These are phyloP conservation scores for Zaprionus vittiger DNA, from an alignment of 1,140 invertebrate genomes.

Conservation along the genomic window DNA sequence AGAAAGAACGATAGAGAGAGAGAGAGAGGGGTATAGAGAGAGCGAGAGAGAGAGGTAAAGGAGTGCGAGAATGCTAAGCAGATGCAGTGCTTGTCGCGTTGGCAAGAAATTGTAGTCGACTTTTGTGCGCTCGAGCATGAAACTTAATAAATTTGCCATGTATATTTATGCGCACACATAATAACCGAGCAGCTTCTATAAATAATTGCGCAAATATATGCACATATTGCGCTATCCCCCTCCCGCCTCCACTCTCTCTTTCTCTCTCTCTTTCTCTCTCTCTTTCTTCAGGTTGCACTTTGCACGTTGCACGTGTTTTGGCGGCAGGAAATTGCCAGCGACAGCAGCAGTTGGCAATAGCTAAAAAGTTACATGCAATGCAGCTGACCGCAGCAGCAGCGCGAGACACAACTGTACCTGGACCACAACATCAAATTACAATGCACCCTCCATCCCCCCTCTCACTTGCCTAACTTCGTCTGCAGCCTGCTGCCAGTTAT, in stretches of 20 bases:
- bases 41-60: neutral
- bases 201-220: slow-evolving; percentile 42
- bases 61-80: slow-evolving; percentile 23
- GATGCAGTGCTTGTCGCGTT: slow-evolving; percentile 48
- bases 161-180: slow-evolving; percentile 80
- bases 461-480: no score
- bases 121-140: slow-evolving; percentile 62
- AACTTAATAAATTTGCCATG: slow-evolving; percentile 75
- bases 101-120: slow-evolving; percentile 36
- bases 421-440: slow-evolving; percentile 74
- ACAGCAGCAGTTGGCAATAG: slow-evolving; percentile 20
- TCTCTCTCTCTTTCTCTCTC: neutral
- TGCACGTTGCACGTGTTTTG: slow-evolving; percentile 5
- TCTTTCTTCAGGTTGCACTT: neutral
- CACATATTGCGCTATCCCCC: neutral
- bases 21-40: neutral
- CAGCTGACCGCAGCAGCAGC: slow-evolving; percentile 52
- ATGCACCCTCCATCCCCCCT: slow-evolving; percentile 25
- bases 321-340: slow-evolving; percentile 34
- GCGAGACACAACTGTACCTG: slow-evolving; percentile 50
- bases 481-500: neutral
- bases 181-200: slow-evolving; percentile 50
- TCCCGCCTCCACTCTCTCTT: no score
- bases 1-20: neutral
- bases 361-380: slow-evolving; percentile 31